These are phyloP conservation scores for Nibea coibor DNA, from an alignment of 2,113 vertebrate genomes.

Conservation along the genomic window DNA sequence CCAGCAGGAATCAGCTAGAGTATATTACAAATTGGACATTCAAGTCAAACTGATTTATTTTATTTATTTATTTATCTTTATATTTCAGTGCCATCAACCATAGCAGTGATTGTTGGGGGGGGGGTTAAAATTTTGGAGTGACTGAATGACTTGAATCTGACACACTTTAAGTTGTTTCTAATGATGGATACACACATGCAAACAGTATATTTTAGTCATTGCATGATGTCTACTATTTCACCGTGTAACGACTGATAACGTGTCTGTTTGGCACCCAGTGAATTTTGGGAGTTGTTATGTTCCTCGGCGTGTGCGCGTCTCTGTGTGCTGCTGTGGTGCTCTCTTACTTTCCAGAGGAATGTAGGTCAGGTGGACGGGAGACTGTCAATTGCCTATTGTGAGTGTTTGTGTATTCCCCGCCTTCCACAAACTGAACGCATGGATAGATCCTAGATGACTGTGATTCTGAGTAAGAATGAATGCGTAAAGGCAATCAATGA, in stretches of 20 bases:
- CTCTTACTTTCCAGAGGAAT: conserved; percentile 51
- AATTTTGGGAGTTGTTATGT: not conserved
- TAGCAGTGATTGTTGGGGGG: not conserved
- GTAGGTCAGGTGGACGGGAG: conserved; percentile 64
- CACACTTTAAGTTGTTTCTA: not conserved
- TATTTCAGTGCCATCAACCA: not conserved
- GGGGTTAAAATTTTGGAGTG: not conserved
- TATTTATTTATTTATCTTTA: not conserved
- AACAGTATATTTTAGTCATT: not conserved
- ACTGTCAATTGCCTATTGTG: conserved; percentile 50
- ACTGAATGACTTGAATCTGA: too few species aligned
- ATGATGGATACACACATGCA: not conserved
- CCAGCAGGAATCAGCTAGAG: conserved; percentile 20
- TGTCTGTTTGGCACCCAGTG: not conserved
- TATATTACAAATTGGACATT: conserved; percentile 26
- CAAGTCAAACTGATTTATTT: conserved; percentile 19
- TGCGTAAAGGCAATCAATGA: conserved; percentile 6
- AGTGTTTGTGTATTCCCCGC: conserved; percentile 19
- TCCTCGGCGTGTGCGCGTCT: not conserved
- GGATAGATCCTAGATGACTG: not conserved
- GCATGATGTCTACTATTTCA: not conserved
- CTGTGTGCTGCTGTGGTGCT: conserved; percentile 3
- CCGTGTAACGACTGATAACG: not conserved
- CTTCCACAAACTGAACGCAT: not conserved
- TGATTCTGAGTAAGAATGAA: not conserved